Conservation (phyloP, 1,140 invertebrate genomes). For the Thalassaphorura encarpata region DNA sequence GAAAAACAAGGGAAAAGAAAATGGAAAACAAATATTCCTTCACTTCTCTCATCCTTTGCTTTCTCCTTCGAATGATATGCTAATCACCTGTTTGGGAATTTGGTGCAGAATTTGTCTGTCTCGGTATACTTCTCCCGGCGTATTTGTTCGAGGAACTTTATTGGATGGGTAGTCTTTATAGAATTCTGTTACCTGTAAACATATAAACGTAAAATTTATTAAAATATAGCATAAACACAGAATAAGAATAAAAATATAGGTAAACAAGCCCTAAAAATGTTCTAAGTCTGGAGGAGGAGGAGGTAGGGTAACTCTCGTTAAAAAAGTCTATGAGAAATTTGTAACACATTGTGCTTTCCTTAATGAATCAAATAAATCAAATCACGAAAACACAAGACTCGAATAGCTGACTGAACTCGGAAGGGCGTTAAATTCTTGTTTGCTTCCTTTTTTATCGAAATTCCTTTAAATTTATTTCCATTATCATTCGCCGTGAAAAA, state of each 20-base stretch:
- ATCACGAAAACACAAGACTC: no score
- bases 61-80: neutral
- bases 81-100: slow-evolving; percentile 67
- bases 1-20: no score
- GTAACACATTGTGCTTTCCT: no score
- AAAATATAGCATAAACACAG: neutral
- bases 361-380: no score
- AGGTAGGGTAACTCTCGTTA: no score
- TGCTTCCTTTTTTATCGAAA: no score
- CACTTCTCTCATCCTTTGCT: neutral
- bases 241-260: neutral
- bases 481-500: no score
- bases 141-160: slow-evolving; percentile 63
- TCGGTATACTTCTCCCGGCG: slow-evolving; percentile 63
- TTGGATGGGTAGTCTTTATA: slow-evolving; percentile 40
- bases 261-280: neutral
- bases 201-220: neutral
- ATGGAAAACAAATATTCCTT: no score
- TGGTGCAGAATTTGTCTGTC: slow-evolving; percentile 76
- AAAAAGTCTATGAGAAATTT: no score
- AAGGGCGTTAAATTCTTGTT: no score
- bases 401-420: no score
- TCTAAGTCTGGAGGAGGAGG: neutral
- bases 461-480: no score
- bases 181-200: slow-evolving; percentile 26